These are phyloP conservation scores for Thripadectes ignobilis DNA, from an alignment of 2,797 vertebrate species.

Conservation along the genomic window DNA sequence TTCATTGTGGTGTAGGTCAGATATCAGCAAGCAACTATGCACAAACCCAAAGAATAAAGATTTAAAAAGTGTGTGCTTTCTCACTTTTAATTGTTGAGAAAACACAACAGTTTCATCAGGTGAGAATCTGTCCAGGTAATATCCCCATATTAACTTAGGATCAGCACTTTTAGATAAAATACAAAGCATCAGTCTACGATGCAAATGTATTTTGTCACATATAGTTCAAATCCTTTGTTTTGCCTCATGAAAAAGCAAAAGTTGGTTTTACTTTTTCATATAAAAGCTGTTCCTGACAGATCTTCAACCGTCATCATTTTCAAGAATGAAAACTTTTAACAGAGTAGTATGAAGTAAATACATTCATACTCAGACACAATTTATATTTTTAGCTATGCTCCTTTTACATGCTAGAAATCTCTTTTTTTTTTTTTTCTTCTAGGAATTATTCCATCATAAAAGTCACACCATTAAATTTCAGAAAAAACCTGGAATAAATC, in stretches of 20 bases:
- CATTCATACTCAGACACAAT: not conserved
- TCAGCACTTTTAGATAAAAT: slow-evolving; percentile 7
- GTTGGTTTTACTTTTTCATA: not conserved
- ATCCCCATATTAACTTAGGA: slow-evolving; percentile 30
- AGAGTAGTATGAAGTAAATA: slow-evolving; percentile 15
- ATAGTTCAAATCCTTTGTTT: slow-evolving; percentile 63
- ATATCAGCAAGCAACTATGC: not conserved
- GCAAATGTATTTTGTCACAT: slow-evolving; percentile 50
- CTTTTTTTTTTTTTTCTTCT: not conserved
- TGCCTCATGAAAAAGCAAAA: not conserved
- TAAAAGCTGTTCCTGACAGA: slow-evolving; percentile 38
- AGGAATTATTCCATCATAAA: not conserved
- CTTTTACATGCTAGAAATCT: not conserved
- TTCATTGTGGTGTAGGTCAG: not conserved
- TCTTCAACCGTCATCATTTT: slow-evolving; percentile 27
- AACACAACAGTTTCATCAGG: not conserved
- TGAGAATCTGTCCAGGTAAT: slow-evolving; percentile 11
- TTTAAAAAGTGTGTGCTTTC: not conserved
- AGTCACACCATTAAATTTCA: not conserved
- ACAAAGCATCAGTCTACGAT: not conserved
- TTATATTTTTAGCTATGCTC: not conserved
- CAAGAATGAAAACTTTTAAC: slow-evolving; percentile 2
- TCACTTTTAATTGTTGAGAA: not conserved
- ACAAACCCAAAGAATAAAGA: not conserved
- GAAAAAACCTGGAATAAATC: not conserved